Base-by-base conservation (phyloP, 2,797 vertebrate genomes). In the Ceryle rudis region DNA sequence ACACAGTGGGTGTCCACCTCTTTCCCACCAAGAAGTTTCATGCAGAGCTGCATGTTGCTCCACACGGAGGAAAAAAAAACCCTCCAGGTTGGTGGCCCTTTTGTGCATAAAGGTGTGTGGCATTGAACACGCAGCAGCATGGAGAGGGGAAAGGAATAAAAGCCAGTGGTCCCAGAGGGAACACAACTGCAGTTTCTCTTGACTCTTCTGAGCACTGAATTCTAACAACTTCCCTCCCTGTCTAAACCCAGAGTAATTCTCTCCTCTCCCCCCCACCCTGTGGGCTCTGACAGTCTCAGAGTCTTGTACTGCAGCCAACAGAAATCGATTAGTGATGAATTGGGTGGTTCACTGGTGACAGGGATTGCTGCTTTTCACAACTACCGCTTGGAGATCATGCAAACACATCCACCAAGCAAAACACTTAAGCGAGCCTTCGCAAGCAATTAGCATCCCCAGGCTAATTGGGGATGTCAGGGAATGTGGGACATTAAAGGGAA, bases 371-470 rank as follows among this genome's bases (percentile, higher is more conserved):
- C 86, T 95, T 85, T 12, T 69, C 86, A 33, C 91, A 47, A 70
- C 89, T 1, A 0, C 77, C 6, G 89, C 89, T 86, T 37, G 33
- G 85, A 22, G 70, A 86, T 64, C 90, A 51, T 26, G 4, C 79
- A 39, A 31, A 83, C 17, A 11, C 79, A 37, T 61, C 86, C 92
- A 78, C 73, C 22, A 44, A 41, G 72, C 37, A 55, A 69, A 93
- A 20, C 89, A 77, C 91, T 95, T 86, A 66, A 64, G 67, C 90
- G 89, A 84, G 82, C 81, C 89, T 95, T 93, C 37, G 1, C 80
- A 44, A 91, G 82, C 89, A 93, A 94, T 95, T 85, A 96, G 65
- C 2, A 1, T 89, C 65, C 51, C 55, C 11, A 0, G 46, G 52
- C 65, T 58, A 85, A 73, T 41, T 41, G 39, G 39, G 39, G 39